Percentiles rank a stretch among this genome's conserved stretches.
Conservation (phyloP, 2,888 invertebrate species). For the Mesoligia furuncula region DNA sequence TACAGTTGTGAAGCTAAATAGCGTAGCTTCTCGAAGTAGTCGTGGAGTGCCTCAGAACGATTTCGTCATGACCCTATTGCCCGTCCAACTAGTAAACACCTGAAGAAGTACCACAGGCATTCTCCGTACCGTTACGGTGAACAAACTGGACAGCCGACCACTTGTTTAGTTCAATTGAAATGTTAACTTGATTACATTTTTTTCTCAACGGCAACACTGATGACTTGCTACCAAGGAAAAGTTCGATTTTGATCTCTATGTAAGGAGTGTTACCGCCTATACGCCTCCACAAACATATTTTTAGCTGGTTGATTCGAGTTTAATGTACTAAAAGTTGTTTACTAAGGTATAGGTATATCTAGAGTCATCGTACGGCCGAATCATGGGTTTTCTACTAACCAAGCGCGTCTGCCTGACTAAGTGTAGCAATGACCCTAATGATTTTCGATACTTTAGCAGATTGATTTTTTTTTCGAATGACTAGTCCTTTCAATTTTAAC, state of each 20-base stretch:
- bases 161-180: constrained; percentile 71
- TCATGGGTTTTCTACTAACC: constrained; percentile 53
- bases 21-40: constrained; percentile 62
- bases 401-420: constrained; percentile 28
- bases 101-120: constrained; percentile 76
- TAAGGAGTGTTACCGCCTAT: constrained; percentile 48
- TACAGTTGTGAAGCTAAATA: constrained; percentile 61
- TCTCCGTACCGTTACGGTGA: constrained; percentile 80
- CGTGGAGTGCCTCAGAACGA: constrained; percentile 64
- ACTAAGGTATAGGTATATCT: constrained; percentile 59
- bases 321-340: constrained; percentile 66
- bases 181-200: constrained; percentile 70
- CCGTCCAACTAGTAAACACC: constrained; percentile 73
- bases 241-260: constrained; percentile 62
- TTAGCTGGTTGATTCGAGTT: constrained; percentile 62
- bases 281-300: constrained; percentile 45
- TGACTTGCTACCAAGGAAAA: constrained; percentile 43
- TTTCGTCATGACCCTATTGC: constrained; percentile 74
- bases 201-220: constrained; percentile 61
- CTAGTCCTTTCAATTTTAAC: constrained; percentile 41
- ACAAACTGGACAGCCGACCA: constrained; percentile 76
- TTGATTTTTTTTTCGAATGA: constrained; percentile 32
- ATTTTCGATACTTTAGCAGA: constrained; percentile 38
- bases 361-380: constrained; percentile 63
- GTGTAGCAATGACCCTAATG: constrained; percentile 57